Evolutionary conservation across 2,888 invertebrate species (phyloP), one percentile per base, ranked within the genome.

Genomic region (Heliothis peltigera): DNA sequence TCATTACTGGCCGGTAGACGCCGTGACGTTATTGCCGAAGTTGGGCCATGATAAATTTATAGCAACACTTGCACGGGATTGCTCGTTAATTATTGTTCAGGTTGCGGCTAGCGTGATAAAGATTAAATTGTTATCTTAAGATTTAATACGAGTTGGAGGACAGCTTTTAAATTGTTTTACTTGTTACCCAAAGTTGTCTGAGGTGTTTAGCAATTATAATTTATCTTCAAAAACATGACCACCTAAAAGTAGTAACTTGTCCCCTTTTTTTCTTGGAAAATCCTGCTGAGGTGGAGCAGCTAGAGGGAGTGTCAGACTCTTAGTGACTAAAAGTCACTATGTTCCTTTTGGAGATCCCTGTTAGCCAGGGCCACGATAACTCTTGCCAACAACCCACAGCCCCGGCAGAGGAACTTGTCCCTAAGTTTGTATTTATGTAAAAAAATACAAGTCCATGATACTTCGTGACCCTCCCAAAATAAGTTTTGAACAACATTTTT

Each of bases 1-100:
- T 86, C 88, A 86, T 89, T 89, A 89, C 83, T 70, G 74, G 56
- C 74, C 77, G 72, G 79, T 78, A 77, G 77, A 74, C 71, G 77
- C 59, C 68, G 59, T 54, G 66, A 53, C 52, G 62, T 78, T 75
- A 79, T 81, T 74, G 65, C 67, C 61, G 70, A 83, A 84, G 75
- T 82, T 82, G 17, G 56, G 68, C 53, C 51, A 73, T 71, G 72
- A 71, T 59, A 63, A 78, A 76, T 71, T 80, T 79, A 73, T 70
- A 73, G 70, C 64, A 77, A 66, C 75, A 73, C 65, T 77, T 71
- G 67, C 55, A 54, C 59, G 55, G 56, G 72, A 79, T 70, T 74
- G 68, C 49, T 52, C 62, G 67, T 74, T 77, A 72, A 70, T 71
- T 73, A 70, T 71, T 52, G 68, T 71, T 48, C 35, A 46, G 48